Evolutionary conservation across 2,888 invertebrate genomes (phyloP), one percentile per base, ranked within the genome.

Genomic region (Neoaliturus tenellus): DNA sequence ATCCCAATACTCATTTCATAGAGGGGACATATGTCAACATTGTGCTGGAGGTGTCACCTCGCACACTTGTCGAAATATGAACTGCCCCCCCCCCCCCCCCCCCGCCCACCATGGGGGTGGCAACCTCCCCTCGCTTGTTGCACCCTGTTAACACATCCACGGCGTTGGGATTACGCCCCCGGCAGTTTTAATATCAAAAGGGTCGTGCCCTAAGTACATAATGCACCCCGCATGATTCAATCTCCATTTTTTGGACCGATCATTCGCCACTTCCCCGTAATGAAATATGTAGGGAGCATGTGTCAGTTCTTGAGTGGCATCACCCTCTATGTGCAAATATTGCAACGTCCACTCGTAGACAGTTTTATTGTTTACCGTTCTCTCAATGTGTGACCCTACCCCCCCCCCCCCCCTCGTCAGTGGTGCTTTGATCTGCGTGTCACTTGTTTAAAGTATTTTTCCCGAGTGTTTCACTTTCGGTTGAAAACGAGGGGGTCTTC

Each of bases 191-290:
- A 84, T 80, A 80, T 80, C 48, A 83, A 75, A 83, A 80, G 83
- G 83, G 83, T 80, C 80, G 83, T 69, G 44, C 67, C 44, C 67
- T 69, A 81, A 67, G 69, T 69, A 67, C 67, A 81, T 81, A 81
- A 78, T 78, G 78, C 78, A 78, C 82, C 82, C 67, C 41, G 69
- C 67, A n/a, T 84, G 84, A 84, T 84, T 84, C 84, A 84, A 84
- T 84, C 84, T 84, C 62, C 84, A 84, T 84, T 84, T 84, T 84
- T 84, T 84, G 44, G 81, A 81, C 23, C 81, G 84, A 84, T 84
- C 82, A 84, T 82, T 67, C 67, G 84, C 80, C 84, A 84, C 84
- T 84, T 84, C 84, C 71, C 41, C 62, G 84, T 84, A 82, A 84
- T 84, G 84, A 84, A 84, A 84, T 84, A 84, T 84, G 80, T 62